Evolutionary conservation across 2,113 vertebrate genomes (phyloP).

Genomic region (Cavia porcellus): DNA sequence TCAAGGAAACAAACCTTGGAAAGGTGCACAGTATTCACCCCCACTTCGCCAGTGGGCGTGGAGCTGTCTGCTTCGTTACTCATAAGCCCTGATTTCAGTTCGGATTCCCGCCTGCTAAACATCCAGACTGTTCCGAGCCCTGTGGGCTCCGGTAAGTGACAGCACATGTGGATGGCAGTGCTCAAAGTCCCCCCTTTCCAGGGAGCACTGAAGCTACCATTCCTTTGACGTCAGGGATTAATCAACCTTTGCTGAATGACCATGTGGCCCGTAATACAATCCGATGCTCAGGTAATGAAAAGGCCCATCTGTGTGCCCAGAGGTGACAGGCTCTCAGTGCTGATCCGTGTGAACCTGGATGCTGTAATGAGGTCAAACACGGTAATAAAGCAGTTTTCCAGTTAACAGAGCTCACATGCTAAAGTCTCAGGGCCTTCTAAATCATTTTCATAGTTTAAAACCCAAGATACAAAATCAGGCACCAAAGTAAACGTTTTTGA

Average conservation of each 20-base stretch:
- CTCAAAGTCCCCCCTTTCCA: neutral
- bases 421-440: conserved; percentile 57
- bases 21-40: conserved; percentile 75
- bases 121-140: conserved; percentile 66
- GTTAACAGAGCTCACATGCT: neutral
- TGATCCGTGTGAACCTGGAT: neutral
- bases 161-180: conserved; percentile 12
- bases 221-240: neutral
- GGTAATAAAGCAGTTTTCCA: conserved; percentile 42
- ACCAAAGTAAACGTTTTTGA: conserved; percentile 65
- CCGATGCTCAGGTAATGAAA: conserved; percentile 27
- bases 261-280: conserved; percentile 50
- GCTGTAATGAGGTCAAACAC: conserved; percentile 51
- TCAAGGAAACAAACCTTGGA: conserved; percentile 77
- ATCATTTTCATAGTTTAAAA: conserved; percentile 84
- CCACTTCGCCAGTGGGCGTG: conserved; percentile 64
- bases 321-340: conserved; percentile 16
- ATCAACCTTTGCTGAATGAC: conserved; percentile 33
- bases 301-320: conserved; percentile 19
- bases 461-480: conserved; percentile 76
- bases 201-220: neutral
- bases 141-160: conserved; percentile 58
- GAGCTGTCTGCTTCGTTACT: conserved; percentile 79
- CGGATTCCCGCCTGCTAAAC: conserved; percentile 71
- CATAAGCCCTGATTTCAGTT: conserved; percentile 67